These are phyloP conservation scores for Noctilio leporinus DNA, from an alignment of 2,113 vertebrate species.

Conservation along the genomic window DNA sequence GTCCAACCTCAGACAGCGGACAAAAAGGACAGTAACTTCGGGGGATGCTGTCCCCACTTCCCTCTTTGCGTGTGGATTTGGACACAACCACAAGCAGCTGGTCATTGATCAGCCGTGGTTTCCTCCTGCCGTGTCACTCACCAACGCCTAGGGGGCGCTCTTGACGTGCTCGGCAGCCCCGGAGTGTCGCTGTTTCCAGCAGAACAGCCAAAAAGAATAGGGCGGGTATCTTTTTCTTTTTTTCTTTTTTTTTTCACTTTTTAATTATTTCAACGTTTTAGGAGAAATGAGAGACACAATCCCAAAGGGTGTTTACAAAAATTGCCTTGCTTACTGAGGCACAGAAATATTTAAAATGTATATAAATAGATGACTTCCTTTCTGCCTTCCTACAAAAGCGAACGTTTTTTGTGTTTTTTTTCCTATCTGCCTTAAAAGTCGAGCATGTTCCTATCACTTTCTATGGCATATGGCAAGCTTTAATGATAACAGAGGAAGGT, in stretches of 20 bases:
- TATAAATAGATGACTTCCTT: background rate
- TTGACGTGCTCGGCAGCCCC: slow-evolving; percentile 24
- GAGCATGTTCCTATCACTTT: background rate
- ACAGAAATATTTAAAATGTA: slow-evolving; percentile 10
- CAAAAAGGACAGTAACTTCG: background rate
- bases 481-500: slow-evolving; percentile 22
- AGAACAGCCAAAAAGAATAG: background rate
- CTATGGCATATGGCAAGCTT: background rate
- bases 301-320: background rate
- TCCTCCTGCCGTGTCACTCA: slow-evolving; percentile 68
- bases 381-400: slow-evolving; percentile 1
- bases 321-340: background rate
- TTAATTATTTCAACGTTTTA: background rate
- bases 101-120: background rate
- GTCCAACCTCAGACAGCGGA: rapidly evolving
- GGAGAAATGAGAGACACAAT: background rate
- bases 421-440: background rate
- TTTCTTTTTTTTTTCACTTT: background rate
- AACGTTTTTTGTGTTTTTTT: background rate
- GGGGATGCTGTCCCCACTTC: background rate
- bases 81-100: background rate
- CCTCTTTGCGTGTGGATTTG: background rate
- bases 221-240: background rate
- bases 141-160: slow-evolving; percentile 81
- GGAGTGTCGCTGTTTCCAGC: background rate